Base-by-base conservation (phyloP, 2,888 invertebrate species). In the Papilio gigon region DNA sequence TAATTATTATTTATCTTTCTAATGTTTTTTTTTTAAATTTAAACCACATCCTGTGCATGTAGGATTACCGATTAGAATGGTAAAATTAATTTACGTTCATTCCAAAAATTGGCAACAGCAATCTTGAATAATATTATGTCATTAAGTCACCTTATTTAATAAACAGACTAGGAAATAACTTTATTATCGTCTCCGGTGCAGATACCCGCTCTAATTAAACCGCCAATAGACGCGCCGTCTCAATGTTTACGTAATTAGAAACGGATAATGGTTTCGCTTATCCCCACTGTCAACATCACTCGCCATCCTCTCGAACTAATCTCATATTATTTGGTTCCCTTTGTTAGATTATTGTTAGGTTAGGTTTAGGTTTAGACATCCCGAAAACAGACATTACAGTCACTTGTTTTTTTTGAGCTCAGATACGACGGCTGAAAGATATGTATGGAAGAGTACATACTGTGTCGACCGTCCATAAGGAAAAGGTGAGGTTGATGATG, bases 191-290 rank as follows among this genome's bases (percentile, higher is more conserved):
- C 25, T 56, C 53, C 12, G 27, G 5, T 30, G 53, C 53, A 56
- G 30, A 30, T 53, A n/a, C 14, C n/a, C 5, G 53, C n/a, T 56
- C 30, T 56, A 56, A 56, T 56, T 56, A 56, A 56, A 56, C 53
- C 53, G 30, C 53, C 53, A 56, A 56, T 56, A 17, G 30, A 30
- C 4, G 30, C 53, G 8, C 17, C 53, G 30, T 30, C 53, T 56
- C 53, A 30, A 56, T 56, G 53, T 30, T 56, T 56, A 56, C 53
- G 53, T 56, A 56, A 56, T 56, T 56, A 56, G 53, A 56, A 56
- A 56, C 53, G 53, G 53, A 56, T 56, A 56, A 56, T 56, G 17
- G 53, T 14, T 56, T 56, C n/a, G 53, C 17, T 56, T 56, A 56
- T 56, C 53, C 53, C n/a, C 30, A 56, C n/a, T 30, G 53, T 30